Conservation (phyloP, 2,888 invertebrate genomes). For the Marasmarcha lunaedactyla region DNA sequence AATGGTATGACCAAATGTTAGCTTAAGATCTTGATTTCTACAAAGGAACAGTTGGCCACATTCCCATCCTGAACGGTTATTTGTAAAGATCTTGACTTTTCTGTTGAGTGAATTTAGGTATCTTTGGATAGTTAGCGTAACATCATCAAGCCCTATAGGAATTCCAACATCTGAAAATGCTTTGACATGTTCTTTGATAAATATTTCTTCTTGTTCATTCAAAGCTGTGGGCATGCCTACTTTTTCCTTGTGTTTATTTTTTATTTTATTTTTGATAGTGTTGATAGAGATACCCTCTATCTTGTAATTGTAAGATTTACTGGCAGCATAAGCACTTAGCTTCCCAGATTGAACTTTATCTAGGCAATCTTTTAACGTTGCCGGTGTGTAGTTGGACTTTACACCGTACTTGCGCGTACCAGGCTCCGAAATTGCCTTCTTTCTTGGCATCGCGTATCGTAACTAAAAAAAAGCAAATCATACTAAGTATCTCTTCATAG, state of each 20-base stretch:
- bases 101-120: neutral
- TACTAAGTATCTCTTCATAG: no score
- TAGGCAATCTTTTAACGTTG: neutral
- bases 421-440: neutral
- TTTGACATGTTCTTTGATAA: neutral
- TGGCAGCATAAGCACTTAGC: neutral
- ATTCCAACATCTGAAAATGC: neutral
- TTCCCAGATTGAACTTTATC: neutral
- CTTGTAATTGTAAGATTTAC: neutral
- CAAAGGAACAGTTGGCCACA: neutral
- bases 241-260: conserved; percentile 1
- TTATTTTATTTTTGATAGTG: neutral
- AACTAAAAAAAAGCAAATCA: no score
- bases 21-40: neutral
- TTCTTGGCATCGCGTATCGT: neutral
- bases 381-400: neutral
- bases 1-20: neutral
- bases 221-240: conserved; percentile 1
- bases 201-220: conserved; percentile 2
- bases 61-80: neutral
- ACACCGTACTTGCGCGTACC: neutral
- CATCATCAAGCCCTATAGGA: neutral
- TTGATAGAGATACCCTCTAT: no score
- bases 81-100: neutral
- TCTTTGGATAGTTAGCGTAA: neutral